Base-by-base conservation (phyloP, 2,888 invertebrate species). In the Gisinianus flammeolus region DNA sequence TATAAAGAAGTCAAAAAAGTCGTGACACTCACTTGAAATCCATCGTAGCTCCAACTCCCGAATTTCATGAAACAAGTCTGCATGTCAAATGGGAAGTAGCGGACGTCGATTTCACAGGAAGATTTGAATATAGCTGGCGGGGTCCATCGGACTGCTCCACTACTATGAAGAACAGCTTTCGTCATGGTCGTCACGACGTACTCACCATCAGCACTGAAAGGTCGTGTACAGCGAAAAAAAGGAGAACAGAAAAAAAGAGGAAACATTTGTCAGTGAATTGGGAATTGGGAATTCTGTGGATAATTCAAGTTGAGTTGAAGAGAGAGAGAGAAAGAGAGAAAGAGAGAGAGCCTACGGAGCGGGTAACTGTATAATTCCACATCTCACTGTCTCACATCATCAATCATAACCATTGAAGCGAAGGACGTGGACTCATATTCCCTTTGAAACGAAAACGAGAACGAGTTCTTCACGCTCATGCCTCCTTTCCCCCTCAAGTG, bases 121-220 rank as follows among this genome's bases (percentile, higher is more conserved):
- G 97, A 97, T 88, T 98, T 98, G 89, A 97, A 98, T 87, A 98
- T 97, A 35, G 97, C 98, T 8, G 98, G 98, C 0, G 98, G 98
- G 4, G 96, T 96, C 97, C 97, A 97, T 0, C 94, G 89, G 0
- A 98, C 96, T 87, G 92, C 94, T 16, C 98, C 98, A 0, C 94
- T 93, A 87, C 93, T 91, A 85, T 94, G 93, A 0, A 97, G 90
- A 0, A 96, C 94, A 0, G 97, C 97, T 86, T 97, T 98, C 0
- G 97, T 97, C 94, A 97, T 95, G 0, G 97, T 95, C 3, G 97
- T 97, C 26, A 98, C 94, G 24, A 95, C 95, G 87, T 97, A 98
- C 86, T 97, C 96, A 0, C 97, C 97, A 86, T 98, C 97, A 72
- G 80, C 80, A 78, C 80, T 80, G 64, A 44, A 44, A 44, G 19